Evolutionary conservation across 1,140 invertebrate species (phyloP).

Genomic region (Lycorma delicatula): DNA sequence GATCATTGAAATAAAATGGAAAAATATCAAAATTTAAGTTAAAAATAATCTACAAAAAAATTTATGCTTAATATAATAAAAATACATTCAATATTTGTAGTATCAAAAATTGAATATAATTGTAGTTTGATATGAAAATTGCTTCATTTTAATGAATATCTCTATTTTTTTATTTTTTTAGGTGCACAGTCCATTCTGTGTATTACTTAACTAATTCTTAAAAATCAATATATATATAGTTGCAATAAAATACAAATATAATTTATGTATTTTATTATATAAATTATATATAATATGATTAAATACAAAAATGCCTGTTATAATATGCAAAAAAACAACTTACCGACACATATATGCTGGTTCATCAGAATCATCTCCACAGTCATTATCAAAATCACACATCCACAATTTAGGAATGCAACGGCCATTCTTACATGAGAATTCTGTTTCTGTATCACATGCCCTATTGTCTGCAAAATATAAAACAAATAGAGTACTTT

Average conservation of each 20-base stretch:
- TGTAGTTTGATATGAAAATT: neutral
- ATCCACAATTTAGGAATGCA: conserved; percentile 95
- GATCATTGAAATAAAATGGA: neutral
- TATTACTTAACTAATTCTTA: neutral
- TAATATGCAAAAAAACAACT: neutral
- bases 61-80: neutral
- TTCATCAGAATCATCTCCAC: conserved; percentile 90
- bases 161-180: neutral
- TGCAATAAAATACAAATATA: neutral
- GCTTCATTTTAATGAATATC: neutral
- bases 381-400: conserved; percentile 90
- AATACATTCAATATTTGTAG: too few relatives aligned
- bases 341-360: conserved; percentile 78
- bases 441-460: conserved; percentile 78
- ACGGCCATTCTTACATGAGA: conserved; percentile 79
- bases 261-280: neutral
- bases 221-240: neutral
- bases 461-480: conserved; percentile 66
- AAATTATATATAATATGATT: neutral
- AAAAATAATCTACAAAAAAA: neutral
- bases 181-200: neutral
- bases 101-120: too few relatives aligned
- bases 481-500: too few relatives aligned
- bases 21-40: neutral
- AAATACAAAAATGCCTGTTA: neutral